These are phyloP conservation scores for Molorchus minor DNA, from an alignment of 2,888 invertebrate genomes.

Conservation along the genomic window DNA sequence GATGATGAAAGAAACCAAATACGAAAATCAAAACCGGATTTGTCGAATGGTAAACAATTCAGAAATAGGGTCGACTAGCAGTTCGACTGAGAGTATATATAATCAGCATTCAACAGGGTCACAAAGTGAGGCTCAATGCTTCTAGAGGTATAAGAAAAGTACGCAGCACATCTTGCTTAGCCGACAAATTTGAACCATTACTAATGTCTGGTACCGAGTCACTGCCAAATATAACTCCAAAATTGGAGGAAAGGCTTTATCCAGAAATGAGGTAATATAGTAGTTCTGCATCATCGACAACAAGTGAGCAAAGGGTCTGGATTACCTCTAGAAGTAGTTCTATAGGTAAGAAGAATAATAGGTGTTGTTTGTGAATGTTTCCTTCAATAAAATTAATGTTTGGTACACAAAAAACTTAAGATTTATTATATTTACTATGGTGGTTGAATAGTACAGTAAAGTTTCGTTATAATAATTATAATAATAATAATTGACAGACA, in stretches of 20 bases:
- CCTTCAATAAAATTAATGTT: too few species aligned
- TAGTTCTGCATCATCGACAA: conserved; percentile 69
- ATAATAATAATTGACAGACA: too few species aligned
- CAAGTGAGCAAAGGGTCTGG: conserved; percentile 88
- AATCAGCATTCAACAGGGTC: conserved; percentile 43
- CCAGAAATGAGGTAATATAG: conserved; percentile 48
- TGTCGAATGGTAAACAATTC: conserved; percentile 36
- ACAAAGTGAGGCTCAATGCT: conserved; percentile 37
- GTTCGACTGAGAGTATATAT: conserved; percentile 52
- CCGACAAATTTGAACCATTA: conserved; percentile 66
- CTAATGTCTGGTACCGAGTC: conserved; percentile 68
- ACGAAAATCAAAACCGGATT: conserved; percentile 39
- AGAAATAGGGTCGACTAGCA: conserved; percentile 51
- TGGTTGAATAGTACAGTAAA: too few species aligned
- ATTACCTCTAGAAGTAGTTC: conserved; percentile 80
- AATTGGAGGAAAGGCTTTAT: conserved; percentile 46
- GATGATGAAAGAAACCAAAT: conserved; percentile 28
- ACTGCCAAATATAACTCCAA: conserved; percentile 74
- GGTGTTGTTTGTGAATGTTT: too few species aligned
- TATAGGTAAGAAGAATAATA: conserved; percentile 57
- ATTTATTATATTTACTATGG: too few species aligned
- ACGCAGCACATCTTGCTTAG: conserved; percentile 67
- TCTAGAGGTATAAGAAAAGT: conserved; percentile 64
- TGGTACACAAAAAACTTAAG: too few species aligned
- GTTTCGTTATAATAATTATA: too few species aligned